Conservation (phyloP, 2,888 invertebrate species). For the Caenorhabditis drosophilae region DNA sequence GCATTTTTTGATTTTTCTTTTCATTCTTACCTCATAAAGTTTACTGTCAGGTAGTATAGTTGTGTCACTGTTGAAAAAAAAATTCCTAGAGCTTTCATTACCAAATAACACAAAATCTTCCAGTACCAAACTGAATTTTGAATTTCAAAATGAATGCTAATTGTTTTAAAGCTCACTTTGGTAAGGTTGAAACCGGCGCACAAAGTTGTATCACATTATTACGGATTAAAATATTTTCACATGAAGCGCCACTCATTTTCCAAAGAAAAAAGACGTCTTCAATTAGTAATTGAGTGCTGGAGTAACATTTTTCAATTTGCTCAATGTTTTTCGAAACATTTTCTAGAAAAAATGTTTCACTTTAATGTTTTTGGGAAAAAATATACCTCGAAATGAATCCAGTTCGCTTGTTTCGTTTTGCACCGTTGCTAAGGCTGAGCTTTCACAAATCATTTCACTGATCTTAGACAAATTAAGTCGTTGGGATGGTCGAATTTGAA, state of each 20-base stretch:
- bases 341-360: neutral
- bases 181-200: conserved; percentile 73
- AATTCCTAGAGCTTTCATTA: conserved; percentile 40
- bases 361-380: neutral
- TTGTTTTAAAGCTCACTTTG: conserved; percentile 62
- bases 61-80: conserved; percentile 10
- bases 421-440: too few relatives aligned
- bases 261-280: conserved; percentile 90
- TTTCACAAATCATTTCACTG: too few relatives aligned
- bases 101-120: conserved; percentile 51
- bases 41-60: conserved; percentile 3
- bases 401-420: too few relatives aligned
- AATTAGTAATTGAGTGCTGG: conserved; percentile 70
- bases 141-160: too few relatives aligned
- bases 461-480: too few relatives aligned
- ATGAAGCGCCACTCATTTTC: conserved; percentile 82
- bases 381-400: too few relatives aligned
- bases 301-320: too few relatives aligned
- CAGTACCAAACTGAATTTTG: conserved; percentile 36
- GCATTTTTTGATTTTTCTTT: neutral
- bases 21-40: neutral
- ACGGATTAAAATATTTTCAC: conserved; percentile 80
- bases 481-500: conserved; percentile 2
- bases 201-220: conserved; percentile 87
- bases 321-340: too few relatives aligned